phyloP scores from a whole-genome alignment of 2,113 vertebrate species.

The Triplophysa dalaica region DNA sequence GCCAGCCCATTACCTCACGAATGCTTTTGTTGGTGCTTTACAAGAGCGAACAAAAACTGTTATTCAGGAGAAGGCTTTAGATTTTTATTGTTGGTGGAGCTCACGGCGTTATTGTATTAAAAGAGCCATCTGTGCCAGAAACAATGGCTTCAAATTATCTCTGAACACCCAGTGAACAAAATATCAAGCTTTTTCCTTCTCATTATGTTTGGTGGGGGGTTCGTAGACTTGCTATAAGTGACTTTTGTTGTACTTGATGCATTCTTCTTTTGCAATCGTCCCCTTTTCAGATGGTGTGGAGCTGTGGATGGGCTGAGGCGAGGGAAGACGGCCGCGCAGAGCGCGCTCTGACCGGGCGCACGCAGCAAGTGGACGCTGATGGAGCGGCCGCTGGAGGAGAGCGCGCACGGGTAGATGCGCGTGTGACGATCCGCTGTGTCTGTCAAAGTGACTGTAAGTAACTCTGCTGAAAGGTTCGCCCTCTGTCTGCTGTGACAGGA shows the following conservation, averaged over 20 bases:
- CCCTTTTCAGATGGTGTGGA: slow-evolving; percentile 94
- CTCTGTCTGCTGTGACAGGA: slow-evolving; percentile 1
- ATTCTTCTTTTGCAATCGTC: slow-evolving; percentile 92
- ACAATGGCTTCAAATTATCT: slow-evolving; percentile 99
- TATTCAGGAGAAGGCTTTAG: slow-evolving; percentile 99
- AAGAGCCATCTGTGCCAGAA: slow-evolving; percentile 99
- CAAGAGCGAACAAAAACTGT: slow-evolving; percentile 99
- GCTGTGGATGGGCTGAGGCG: slow-evolving; percentile 90
- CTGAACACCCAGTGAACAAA: slow-evolving; percentile 99
- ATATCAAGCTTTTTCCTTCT: slow-evolving; percentile 98
- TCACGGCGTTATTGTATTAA: slow-evolving; percentile 99
- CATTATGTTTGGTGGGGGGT: slow-evolving; percentile 90
- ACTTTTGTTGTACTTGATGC: slow-evolving; percentile 99
- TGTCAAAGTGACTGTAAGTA: slow-evolving; percentile 28
- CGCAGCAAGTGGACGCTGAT: not conserved
- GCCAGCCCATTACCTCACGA: slow-evolving; percentile 99
- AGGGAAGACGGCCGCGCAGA: slow-evolving; percentile 70
- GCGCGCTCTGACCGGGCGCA: slow-evolving; percentile 73
- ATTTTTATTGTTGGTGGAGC: slow-evolving; percentile 99
- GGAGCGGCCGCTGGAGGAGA: slow-evolving; percentile 12
- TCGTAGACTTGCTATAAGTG: slow-evolving; percentile 92
- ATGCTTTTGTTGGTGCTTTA: slow-evolving; percentile 99
- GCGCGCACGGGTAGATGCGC: not conserved
- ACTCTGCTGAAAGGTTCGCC: not conserved
- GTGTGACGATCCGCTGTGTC: slow-evolving; percentile 15